Conservation (phyloP, 2,888 invertebrate genomes). For the Heliconius ismenius region DNA sequence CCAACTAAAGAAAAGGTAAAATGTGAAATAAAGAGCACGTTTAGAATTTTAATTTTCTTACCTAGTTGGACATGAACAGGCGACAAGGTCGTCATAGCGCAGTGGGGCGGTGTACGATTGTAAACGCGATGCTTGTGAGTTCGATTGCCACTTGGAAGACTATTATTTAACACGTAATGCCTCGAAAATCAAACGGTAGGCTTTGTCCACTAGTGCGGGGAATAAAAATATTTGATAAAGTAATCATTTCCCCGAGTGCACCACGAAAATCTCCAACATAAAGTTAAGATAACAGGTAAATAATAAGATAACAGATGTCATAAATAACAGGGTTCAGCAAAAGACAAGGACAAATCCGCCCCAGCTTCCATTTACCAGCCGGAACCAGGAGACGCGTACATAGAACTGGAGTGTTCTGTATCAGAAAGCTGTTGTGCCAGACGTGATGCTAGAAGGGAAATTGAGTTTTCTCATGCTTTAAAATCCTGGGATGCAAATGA, state of each 20-base stretch:
- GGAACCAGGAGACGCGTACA: conserved; percentile 62
- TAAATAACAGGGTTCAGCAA: conserved; percentile 51
- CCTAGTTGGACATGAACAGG: background rate
- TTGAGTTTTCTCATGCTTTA: conserved; percentile 54
- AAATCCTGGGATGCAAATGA: conserved; percentile 61
- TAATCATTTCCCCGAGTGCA: background rate
- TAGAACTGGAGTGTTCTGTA: conserved; percentile 64
- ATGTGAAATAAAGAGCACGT: background rate
- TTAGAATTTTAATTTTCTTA: background rate
- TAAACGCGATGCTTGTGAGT: background rate
- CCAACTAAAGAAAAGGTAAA: conserved; percentile 43
- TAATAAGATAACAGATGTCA: too few relatives aligned
- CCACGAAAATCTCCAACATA: background rate
- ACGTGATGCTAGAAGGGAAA: conserved; percentile 64
- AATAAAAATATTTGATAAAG: too few relatives aligned
- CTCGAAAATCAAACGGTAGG: background rate
- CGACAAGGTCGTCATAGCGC: background rate
- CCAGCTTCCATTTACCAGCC: conserved; percentile 46
- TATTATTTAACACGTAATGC: background rate
- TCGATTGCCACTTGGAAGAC: background rate
- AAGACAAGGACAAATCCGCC: conserved; percentile 49
- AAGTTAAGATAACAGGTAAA: background rate
- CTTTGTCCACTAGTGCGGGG: too few relatives aligned
- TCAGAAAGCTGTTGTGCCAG: conserved; percentile 52
- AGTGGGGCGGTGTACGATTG: background rate